Evolutionary conservation across 2,888 invertebrate genomes (phyloP).

Genomic region (Limnephilus auricula): DNA sequence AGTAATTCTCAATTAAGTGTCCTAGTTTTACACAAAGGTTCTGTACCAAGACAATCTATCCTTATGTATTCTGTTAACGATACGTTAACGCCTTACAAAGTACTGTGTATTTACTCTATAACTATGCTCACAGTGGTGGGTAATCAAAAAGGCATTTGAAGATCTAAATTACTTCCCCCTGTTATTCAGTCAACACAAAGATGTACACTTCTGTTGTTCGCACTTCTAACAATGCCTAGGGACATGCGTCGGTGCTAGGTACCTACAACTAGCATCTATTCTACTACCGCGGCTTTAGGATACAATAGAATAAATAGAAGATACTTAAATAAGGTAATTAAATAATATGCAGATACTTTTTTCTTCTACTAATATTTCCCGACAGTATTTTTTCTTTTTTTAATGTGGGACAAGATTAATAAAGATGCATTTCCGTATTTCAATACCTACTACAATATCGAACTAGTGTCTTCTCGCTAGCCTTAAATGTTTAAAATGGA

Average conservation of each 20-base stretch:
- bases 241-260: not conserved
- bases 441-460: no score
- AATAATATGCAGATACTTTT: no score
- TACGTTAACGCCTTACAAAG: not conserved
- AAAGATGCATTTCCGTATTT: no score
- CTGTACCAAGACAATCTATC: not conserved
- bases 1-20: not conserved
- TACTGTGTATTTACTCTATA: not conserved
- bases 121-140: not conserved
- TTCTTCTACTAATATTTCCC: no score
- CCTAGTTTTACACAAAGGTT: not conserved
- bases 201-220: not conserved
- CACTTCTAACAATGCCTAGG: not conserved
- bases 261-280: not conserved
- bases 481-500: no score
- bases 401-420: no score
- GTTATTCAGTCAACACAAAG: not conserved
- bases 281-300: not conserved
- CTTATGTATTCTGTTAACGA: not conserved
- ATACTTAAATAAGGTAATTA: not conserved
- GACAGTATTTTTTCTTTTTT: no score
- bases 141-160: not conserved
- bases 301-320: not conserved
- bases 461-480: no score
- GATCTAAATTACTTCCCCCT: not conserved